Evolutionary conservation across 2,113 vertebrate genomes (phyloP), one percentile per base, ranked within the genome.

Genomic region (Elephas maximus): DNA sequence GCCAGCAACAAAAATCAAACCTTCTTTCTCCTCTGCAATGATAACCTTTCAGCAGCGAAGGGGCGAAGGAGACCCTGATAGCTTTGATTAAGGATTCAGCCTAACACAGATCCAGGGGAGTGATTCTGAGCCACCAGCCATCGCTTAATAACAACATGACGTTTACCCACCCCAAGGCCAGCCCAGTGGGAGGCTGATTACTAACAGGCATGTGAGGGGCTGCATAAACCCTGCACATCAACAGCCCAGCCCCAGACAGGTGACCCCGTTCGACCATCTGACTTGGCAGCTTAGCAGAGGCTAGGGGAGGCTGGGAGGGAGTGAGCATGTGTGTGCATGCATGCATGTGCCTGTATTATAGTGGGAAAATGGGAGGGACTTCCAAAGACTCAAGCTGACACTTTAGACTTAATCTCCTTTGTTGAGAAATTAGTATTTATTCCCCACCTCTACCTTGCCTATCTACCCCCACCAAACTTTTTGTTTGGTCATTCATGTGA

Each of bases 141-240:
- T 4, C 93, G 79, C 78, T 71, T 97, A 80, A 84, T 90, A 51
- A 77, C 94, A 91, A 95, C 91, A 93, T 60, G 1, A 60, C 0
- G 67, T 91, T 94, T 76, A n/a, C 65, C 73, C 81, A 53, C 41
- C 67, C 37, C 10, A 28, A 96, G 90, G 51, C 90, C n/a, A 57
- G 78, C 85, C 33, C 97, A 14, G 90, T 2, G 73, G 97, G 97
- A 86, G 90, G 96, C 89, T 97, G 98, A 98, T 97, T 98, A 97
- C 97, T 96, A 82, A 84, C 7, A 93, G 91, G 84, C 4, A 15
- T 0, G 2, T 33, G 17, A 8, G 45, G 14, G 3, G 10, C 3
- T 82, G 84, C 44, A 74, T 2, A n/a, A 37, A 12, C 48, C 81
- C 33, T 12, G 10, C 23, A 11, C 41, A 41, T 69, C 76, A 9